Conservation (phyloP, 1,140 invertebrate species). For the Melitaea cinxia region DNA sequence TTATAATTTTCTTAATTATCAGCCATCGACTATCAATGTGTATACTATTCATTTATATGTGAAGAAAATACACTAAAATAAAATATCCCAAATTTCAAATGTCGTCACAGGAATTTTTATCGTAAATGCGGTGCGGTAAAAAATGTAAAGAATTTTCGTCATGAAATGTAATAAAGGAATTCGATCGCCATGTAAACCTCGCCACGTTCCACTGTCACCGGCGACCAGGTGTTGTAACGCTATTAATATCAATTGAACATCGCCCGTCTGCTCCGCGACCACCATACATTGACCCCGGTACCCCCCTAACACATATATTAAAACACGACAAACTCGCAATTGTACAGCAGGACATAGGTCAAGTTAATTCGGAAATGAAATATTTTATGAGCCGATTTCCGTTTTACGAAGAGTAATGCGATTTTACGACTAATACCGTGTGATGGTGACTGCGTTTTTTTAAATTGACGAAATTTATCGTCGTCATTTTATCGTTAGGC, state of each 20-base stretch:
- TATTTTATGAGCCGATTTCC: slow-evolving; percentile 74
- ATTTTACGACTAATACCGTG: slow-evolving; percentile 64
- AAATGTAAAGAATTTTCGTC: too few relatives aligned
- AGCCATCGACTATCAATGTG: too few relatives aligned
- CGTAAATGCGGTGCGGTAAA: too few relatives aligned
- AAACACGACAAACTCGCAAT: slow-evolving; percentile 22
- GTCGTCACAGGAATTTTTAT: too few relatives aligned
- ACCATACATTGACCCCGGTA: slow-evolving; percentile 45
- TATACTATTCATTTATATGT: too few relatives aligned
- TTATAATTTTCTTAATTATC: too few relatives aligned
- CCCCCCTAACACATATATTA: slow-evolving; percentile 39
- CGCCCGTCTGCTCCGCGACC: slow-evolving; percentile 62
- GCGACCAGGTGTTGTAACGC: slow-evolving; percentile 70
- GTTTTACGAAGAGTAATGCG: slow-evolving; percentile 65
- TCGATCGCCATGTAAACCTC: slow-evolving; percentile 53
- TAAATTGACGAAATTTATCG: slow-evolving; percentile 11
- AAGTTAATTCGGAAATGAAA: slow-evolving; percentile 51
- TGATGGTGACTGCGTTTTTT: slow-evolving; percentile 34
- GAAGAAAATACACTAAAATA: too few relatives aligned
- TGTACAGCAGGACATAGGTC: slow-evolving; percentile 41
- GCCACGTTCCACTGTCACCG: slow-evolving; percentile 46
- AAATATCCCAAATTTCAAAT: too few relatives aligned
- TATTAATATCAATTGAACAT: slow-evolving; percentile 78
- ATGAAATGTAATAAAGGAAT: not conserved
- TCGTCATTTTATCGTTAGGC: not conserved